Evolutionary conservation across 2,113 vertebrate genomes (phyloP).

Genomic region (Puntigrus tetrazona): DNA sequence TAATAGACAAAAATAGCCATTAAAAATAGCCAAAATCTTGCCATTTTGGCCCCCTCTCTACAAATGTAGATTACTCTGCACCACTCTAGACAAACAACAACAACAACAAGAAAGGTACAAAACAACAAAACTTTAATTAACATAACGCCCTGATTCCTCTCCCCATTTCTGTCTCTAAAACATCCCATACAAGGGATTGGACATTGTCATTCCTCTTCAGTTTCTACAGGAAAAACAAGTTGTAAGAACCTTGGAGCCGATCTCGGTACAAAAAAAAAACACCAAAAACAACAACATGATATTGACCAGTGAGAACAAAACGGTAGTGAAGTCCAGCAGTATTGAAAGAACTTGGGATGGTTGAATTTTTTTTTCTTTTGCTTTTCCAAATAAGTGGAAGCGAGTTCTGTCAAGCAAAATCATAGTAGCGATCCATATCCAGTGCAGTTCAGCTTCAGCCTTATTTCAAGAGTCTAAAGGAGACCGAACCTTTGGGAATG

Average conservation of each 20-base stretch:
- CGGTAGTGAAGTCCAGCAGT: neutral
- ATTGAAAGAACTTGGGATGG: neutral
- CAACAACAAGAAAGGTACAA: slow-evolving; percentile 34
- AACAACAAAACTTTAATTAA: slow-evolving; percentile 52
- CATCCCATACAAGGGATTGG: neutral
- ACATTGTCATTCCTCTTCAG: slow-evolving; percentile 22
- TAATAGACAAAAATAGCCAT: no score
- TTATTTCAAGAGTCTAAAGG: neutral
- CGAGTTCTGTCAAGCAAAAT: neutral
- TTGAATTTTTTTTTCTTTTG: neutral
- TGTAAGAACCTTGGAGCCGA: slow-evolving; percentile 5
- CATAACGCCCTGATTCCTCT: slow-evolving; percentile 19
- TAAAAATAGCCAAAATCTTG: no score
- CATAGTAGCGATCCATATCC: neutral
- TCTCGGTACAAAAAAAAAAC: neutral
- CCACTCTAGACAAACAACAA: neutral
- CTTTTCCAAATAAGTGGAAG: neutral
- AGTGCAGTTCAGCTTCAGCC: neutral
- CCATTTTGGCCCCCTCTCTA: no score
- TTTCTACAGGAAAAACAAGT: slow-evolving; percentile 21
- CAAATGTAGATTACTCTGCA: no score
- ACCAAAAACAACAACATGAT: neutral
- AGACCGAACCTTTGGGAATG: neutral
- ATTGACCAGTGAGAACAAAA: neutral
- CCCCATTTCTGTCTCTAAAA: slow-evolving; percentile 3